phyloP scores from a whole-genome alignment of 2,888 invertebrate species.

The Odontomyia ornata region DNA sequence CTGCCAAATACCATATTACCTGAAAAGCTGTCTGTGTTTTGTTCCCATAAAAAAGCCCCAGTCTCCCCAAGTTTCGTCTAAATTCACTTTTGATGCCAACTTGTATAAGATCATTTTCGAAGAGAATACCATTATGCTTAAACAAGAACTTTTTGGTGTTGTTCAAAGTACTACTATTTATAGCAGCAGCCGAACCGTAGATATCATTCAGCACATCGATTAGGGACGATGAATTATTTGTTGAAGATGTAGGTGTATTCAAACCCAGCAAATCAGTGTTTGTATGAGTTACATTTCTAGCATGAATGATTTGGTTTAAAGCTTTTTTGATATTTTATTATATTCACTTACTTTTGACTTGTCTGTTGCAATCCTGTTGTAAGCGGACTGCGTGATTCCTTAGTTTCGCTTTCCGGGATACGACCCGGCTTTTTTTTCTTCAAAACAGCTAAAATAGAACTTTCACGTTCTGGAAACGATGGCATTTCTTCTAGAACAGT shows the following conservation, averaged over 20 bases:
- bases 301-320: background rate
- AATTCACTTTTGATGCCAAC: slow-evolving; percentile 98
- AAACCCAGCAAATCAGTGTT: slow-evolving; percentile 89
- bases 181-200: slow-evolving; percentile 63
- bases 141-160: slow-evolving; percentile 92
- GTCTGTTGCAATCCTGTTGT: slow-evolving; percentile 63
- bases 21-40: slow-evolving; percentile 86
- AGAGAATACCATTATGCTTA: slow-evolving; percentile 98
- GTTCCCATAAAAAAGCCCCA: slow-evolving; percentile 97
- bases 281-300: slow-evolving; percentile 55
- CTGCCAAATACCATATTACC: slow-evolving; percentile 52
- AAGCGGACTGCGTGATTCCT: slow-evolving; percentile 82
- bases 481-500: slow-evolving; percentile 99
- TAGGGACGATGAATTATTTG: slow-evolving; percentile 75
- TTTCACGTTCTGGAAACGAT: slow-evolving; percentile 98
- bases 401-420: slow-evolving; percentile 86
- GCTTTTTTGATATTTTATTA: no score
- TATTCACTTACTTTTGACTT: slow-evolving; percentile 61
- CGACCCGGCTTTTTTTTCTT: slow-evolving; percentile 98
- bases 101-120: slow-evolving; percentile 97
- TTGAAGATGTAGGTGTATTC: slow-evolving; percentile 84
- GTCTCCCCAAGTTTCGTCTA: slow-evolving; percentile 92
- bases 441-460: slow-evolving; percentile 94
- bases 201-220: slow-evolving; percentile 93
- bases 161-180: slow-evolving; percentile 50